phyloP scores from a whole-genome alignment of 1,140 invertebrate species.

The Pissodes strobi region DNA sequence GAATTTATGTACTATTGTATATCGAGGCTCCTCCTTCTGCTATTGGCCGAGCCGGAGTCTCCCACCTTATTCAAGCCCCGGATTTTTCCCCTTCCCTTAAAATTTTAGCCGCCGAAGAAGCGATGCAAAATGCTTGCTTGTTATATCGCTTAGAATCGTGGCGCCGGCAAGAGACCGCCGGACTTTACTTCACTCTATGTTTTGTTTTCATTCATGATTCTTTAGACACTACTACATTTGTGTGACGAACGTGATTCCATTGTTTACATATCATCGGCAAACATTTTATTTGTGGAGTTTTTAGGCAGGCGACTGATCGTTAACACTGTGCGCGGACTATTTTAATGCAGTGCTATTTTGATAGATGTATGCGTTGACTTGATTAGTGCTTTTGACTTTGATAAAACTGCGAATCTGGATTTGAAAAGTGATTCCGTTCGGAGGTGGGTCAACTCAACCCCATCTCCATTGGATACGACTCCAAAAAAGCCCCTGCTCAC shows the following conservation, averaged over 20 bases:
- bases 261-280: slow-evolving; percentile 28
- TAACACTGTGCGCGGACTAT: slow-evolving; percentile 24
- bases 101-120: slow-evolving; percentile 43
- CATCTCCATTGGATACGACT: slow-evolving; percentile 46
- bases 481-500: slow-evolving; percentile 40
- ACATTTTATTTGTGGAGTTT: neutral
- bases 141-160: slow-evolving; percentile 50
- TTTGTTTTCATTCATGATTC: slow-evolving; percentile 19
- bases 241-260: neutral
- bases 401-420: slow-evolving; percentile 51
- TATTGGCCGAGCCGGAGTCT: slow-evolving; percentile 47
- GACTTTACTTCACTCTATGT: slow-evolving; percentile 9
- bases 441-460: slow-evolving; percentile 55
- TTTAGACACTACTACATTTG: neutral
- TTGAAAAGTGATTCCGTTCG: slow-evolving; percentile 54
- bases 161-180: slow-evolving; percentile 41
- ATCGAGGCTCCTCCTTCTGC: slow-evolving; percentile 43
- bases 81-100: slow-evolving; percentile 44
- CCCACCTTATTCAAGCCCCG: slow-evolving; percentile 50
- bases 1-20: slow-evolving; percentile 59
- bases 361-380: slow-evolving; percentile 13
- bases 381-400: slow-evolving; percentile 13
- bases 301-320: neutral
- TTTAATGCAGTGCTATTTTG: slow-evolving; percentile 12
- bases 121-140: slow-evolving; percentile 47